A percentile compares a stretch with the other conserved stretches of the same genome.
Conservation (phyloP, 2,797 vertebrate genomes). For the Delichon dasypus region DNA sequence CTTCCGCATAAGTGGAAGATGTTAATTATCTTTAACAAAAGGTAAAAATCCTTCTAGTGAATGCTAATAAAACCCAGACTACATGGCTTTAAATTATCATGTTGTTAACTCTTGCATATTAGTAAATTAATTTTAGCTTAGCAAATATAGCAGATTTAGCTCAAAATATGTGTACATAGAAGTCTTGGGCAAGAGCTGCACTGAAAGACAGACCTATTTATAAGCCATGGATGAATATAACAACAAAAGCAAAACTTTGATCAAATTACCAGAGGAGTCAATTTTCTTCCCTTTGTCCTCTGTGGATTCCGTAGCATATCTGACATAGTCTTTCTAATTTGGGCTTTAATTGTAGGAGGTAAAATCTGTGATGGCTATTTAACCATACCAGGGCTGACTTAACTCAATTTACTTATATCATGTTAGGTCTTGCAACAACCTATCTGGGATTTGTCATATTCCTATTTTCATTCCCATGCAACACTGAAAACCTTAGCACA, state of each 20-base stretch:
- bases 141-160: background rate
- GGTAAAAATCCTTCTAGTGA: background rate
- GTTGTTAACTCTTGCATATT: background rate
- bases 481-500: slow-evolving; percentile 16
- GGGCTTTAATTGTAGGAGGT: background rate
- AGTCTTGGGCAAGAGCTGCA: background rate
- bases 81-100: background rate
- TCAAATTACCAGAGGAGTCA: background rate
- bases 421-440: background rate
- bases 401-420: background rate
- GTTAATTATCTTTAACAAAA: background rate
- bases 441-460: background rate
- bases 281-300: background rate
- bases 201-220: background rate
- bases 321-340: background rate
- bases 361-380: background rate
- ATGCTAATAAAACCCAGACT: background rate
- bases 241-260: background rate
- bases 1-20: background rate
- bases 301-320: background rate
- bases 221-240: background rate
- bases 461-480: background rate
- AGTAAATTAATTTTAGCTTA: background rate
- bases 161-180: background rate
- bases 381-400: background rate